phyloP scores from a whole-genome alignment of 2,888 invertebrate genomes.

The Plutella xylostella region DNA sequence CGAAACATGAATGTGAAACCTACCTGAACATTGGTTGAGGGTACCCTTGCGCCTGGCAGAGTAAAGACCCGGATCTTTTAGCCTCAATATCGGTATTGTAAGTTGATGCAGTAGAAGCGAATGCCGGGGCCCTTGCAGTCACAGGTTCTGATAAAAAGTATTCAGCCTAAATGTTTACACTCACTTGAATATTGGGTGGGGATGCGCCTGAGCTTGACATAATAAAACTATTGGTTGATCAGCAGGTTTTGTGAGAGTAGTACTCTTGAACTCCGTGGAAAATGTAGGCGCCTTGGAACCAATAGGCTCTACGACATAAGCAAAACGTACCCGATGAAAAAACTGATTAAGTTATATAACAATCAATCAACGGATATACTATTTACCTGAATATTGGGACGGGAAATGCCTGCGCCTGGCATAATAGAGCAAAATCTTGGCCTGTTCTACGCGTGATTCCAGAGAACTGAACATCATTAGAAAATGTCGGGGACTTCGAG shows the following conservation, averaged over 20 bases:
- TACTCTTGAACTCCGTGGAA: slow-evolving; percentile 68
- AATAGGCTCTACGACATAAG: slow-evolving; percentile 63
- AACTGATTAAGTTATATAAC: background rate
- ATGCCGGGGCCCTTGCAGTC: slow-evolving; percentile 59
- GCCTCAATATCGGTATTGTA: slow-evolving; percentile 56
- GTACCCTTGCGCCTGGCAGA: slow-evolving; percentile 70
- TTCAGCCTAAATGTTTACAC: slow-evolving; percentile 24
- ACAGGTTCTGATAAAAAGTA: slow-evolving; percentile 45
- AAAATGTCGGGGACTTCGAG: slow-evolving; percentile 78
- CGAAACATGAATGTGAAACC: slow-evolving; percentile 24
- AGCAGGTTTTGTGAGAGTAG: slow-evolving; percentile 66
- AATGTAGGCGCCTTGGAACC: slow-evolving; percentile 72
- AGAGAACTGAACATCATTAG: slow-evolving; percentile 75
- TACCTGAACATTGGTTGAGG: slow-evolving; percentile 79
- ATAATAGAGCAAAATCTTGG: slow-evolving; percentile 76
- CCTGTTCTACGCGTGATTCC: slow-evolving; percentile 74
- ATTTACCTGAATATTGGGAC: slow-evolving; percentile 70
- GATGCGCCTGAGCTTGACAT: slow-evolving; percentile 78
- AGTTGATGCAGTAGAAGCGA: slow-evolving; percentile 60
- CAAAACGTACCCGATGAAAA: slow-evolving; percentile 7
- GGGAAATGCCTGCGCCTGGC: slow-evolving; percentile 84
- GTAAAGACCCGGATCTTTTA: slow-evolving; percentile 52
- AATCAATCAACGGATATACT: slow-evolving; percentile 9
- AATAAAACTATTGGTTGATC: slow-evolving; percentile 70
- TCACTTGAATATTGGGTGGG: slow-evolving; percentile 77